Evolutionary conservation across 2,797 vertebrate genomes (phyloP).

Genomic region (Enteromius fasciolatus): DNA sequence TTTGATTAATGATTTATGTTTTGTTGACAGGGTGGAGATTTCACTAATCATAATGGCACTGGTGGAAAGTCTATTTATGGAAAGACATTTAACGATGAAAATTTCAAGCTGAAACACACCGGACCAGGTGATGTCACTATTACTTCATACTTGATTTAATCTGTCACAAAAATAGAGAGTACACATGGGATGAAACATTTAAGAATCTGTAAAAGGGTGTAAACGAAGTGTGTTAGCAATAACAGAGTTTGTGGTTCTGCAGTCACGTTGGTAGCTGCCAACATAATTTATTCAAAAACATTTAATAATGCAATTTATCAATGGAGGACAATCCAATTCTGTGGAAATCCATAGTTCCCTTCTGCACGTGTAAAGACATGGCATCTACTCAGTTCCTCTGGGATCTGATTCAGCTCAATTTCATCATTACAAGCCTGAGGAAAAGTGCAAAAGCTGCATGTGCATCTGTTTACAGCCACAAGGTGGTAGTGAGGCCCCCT

Average conservation of each 20-base stretch:
- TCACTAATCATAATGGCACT: conserved; percentile 91
- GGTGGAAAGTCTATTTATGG: conserved; percentile 97
- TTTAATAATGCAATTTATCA: not conserved
- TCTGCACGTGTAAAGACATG: not conserved
- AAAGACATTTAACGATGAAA: conserved; percentile 91
- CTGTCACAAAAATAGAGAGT: not conserved
- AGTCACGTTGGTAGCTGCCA: not conserved
- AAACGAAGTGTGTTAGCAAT: not conserved
- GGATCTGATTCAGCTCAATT: not conserved
- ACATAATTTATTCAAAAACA: not conserved
- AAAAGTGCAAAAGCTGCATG: not conserved
- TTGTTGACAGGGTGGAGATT: conserved; percentile 87
- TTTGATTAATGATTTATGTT: conserved; percentile 4
- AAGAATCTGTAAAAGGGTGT: not conserved
- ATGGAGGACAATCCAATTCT: not conserved
- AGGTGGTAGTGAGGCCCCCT: conserved; percentile 68
- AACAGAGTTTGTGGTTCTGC: not conserved
- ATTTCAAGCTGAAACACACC: conserved; percentile 90
- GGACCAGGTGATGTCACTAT: conserved; percentile 79
- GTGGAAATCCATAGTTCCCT: not conserved
- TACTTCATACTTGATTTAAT: not conserved
- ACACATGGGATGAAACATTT: not conserved
- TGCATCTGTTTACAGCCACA: conserved; percentile 61
- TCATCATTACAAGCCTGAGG: not conserved
- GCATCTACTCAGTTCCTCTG: not conserved